Evolutionary conservation across 2,113 vertebrate genomes (phyloP).

Genomic region (Oceanodroma tethys): DNA sequence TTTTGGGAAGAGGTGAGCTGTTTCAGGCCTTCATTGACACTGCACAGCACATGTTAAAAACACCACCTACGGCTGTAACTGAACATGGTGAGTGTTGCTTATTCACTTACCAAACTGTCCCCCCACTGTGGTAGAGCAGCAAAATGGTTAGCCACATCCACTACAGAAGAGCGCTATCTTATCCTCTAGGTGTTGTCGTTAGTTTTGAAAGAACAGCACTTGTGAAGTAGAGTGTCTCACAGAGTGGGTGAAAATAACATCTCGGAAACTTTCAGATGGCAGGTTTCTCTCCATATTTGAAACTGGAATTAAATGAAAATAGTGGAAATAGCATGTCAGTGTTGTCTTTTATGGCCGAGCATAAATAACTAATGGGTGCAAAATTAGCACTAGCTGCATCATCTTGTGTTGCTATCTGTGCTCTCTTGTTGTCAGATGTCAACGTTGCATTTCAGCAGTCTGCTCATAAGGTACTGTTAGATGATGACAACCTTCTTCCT

Average conservation of each 20-base stretch:
- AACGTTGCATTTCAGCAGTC: slow-evolving; percentile 98
- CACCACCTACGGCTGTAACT: slow-evolving; percentile 91
- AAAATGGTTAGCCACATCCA: neutral
- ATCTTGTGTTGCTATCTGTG: neutral
- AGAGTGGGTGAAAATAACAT: neutral
- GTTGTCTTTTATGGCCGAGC: neutral
- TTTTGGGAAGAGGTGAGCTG: slow-evolving; percentile 94
- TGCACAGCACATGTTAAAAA: slow-evolving; percentile 96
- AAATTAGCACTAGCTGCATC: neutral
- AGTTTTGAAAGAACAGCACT: neutral
- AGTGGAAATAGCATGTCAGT: neutral
- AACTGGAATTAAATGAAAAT: neutral
- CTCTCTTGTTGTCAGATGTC: slow-evolving; percentile 79
- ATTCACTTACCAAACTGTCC: neutral
- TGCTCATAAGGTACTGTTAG: slow-evolving; percentile 92
- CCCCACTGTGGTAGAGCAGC: neutral
- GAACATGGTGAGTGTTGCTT: slow-evolving; percentile 86
- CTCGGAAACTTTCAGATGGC: neutral
- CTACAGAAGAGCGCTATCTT: neutral
- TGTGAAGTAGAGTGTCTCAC: neutral
- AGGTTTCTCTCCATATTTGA: neutral
- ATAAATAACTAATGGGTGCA: neutral
- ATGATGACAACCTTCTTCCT: slow-evolving; percentile 95
- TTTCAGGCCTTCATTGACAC: slow-evolving; percentile 98
- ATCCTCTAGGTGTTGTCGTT: neutral